phyloP scores from a whole-genome alignment of 1,140 invertebrate genomes.

The Conus ventricosus region DNA sequence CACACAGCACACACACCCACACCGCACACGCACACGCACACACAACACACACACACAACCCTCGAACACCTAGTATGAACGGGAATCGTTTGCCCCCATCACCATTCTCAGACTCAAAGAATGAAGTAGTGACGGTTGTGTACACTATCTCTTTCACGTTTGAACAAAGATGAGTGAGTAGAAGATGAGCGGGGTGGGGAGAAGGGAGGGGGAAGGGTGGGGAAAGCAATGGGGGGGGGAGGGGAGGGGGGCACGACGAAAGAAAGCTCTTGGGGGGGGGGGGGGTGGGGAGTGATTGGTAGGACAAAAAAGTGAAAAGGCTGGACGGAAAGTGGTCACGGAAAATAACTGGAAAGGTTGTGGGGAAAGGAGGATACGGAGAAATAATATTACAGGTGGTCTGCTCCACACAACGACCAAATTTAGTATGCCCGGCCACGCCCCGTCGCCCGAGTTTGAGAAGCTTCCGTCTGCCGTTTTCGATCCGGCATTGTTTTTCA shows the following conservation, averaged over 20 bases:
- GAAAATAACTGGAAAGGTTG: too few relatives aligned
- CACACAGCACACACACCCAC: too few relatives aligned
- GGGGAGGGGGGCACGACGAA: slow-evolving; percentile 4
- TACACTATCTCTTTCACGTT: too few relatives aligned
- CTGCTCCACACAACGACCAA: not conserved
- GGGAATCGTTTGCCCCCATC: too few relatives aligned
- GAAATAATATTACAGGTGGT: slow-evolving; percentile 41
- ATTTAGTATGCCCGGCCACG: slow-evolving; percentile 32
- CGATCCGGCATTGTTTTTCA: not conserved
- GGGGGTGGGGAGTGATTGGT: not conserved
- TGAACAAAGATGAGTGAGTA: too few relatives aligned
- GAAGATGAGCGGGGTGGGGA: not conserved
- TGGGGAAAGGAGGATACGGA: slow-evolving; percentile 1
- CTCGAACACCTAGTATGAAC: too few relatives aligned
- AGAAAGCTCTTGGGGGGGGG: not conserved
- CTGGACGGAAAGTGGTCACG: slow-evolving; percentile 1
- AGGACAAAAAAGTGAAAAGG: not conserved
- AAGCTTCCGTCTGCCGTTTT: not conserved
- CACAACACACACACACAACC: too few relatives aligned
- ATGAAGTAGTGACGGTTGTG: too few relatives aligned
- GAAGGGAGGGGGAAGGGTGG: not conserved
- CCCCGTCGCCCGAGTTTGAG: not conserved
- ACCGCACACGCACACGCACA: too few relatives aligned
- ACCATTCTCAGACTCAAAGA: too few relatives aligned
- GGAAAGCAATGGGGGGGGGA: not conserved